Base-by-base conservation (phyloP, 2,888 invertebrate species). In the Agriotes lineatus region DNA sequence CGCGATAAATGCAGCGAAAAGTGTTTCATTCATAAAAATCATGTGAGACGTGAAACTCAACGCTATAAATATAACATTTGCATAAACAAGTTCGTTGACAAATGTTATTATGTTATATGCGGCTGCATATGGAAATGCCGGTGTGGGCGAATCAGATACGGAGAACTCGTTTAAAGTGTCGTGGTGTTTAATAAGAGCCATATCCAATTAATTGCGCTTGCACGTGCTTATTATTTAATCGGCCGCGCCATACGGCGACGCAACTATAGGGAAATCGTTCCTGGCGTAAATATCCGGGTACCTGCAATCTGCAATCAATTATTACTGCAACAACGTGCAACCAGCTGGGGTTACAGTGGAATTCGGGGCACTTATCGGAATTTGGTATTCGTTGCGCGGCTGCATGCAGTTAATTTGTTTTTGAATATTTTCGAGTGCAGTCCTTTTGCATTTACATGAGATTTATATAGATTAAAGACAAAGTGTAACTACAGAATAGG, bases 1-100 rank as follows among this genome's bases (percentile, higher is more conserved):
- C 58, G 22, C 48, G 25, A 44, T 61, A 57, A 66, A 58, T 52
- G 50, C 57, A 33, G 30, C 39, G 16, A 48, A 66, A 70, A 67
- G 70, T 70, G 67, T 67, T 70, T 67, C 70, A 70, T 70, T 70
- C 70, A 70, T 70, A 70, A 70, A 70, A 70, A 70, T 70, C 44
- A 68, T 65, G 61, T 56, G 48, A 70, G 62, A 70, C 70, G 70
- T 67, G 70, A 70, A 70, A 67, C 70, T 66, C 67, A 63, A 70
- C 70, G 70, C 70, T 70, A 67, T 70, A 67, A 69, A 69, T 67
- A 70, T 70, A 67, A 70, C 58, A 74, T 74, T 74, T 74, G 74
- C 74, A 74, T 74, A 74, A 73, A 74, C 74, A 74, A 74, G 73
- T 73, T 65, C 68, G 74, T 71, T 72, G 73, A 73, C 73, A 74